These are phyloP conservation scores for Leiothrix lutea DNA, from an alignment of 2,113 vertebrate species.

Conservation along the genomic window DNA sequence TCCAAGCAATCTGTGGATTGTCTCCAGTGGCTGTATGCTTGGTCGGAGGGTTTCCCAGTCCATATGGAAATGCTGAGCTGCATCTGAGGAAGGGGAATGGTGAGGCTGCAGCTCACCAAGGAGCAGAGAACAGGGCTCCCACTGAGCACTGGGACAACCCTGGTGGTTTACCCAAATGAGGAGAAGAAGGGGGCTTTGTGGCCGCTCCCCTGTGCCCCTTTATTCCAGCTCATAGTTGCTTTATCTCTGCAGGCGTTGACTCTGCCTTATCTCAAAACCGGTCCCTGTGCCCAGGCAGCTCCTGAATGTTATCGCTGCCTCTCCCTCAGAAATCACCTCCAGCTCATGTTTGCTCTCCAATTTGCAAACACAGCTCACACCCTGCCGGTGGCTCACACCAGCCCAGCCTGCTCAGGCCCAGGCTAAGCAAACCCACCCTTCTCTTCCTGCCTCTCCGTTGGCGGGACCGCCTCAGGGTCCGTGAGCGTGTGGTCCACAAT, in stretches of 20 bases:
- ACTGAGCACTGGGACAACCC: neutral
- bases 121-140: neutral
- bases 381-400: neutral
- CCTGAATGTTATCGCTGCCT: slow-evolving; percentile 69
- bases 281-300: slow-evolving; percentile 10
- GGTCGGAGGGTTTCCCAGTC: neutral
- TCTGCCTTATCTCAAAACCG: slow-evolving; percentile 24
- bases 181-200: neutral
- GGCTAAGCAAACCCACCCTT: neutral
- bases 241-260: slow-evolving; percentile 34
- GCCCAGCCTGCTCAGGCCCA: neutral
- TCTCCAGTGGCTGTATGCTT: neutral
- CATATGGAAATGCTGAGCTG: fast-evolving
- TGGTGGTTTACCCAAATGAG: neutral
- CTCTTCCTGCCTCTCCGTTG: neutral
- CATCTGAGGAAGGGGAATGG: neutral
- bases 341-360: slow-evolving; percentile 46
- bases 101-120: neutral
- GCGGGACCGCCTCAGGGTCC: neutral
- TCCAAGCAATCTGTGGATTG: neutral
- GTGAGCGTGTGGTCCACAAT: neutral
- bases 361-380: slow-evolving; percentile 62
- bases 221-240: slow-evolving; percentile 25
- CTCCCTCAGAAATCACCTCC: slow-evolving; percentile 33
- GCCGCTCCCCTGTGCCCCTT: neutral